These are phyloP conservation scores for Heliconius hermathena DNA, from an alignment of 1,140 invertebrate genomes.

Conservation along the genomic window DNA sequence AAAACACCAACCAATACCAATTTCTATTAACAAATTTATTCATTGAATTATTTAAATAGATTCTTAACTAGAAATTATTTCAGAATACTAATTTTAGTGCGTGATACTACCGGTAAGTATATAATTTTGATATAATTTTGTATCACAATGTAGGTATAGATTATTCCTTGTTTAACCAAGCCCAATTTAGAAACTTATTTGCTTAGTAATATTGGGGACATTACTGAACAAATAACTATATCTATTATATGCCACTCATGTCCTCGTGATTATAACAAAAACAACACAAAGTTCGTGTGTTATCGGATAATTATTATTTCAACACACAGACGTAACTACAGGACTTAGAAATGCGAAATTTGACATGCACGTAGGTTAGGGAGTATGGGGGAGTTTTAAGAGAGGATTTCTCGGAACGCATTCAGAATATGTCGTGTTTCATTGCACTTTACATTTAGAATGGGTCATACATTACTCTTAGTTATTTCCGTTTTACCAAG, in stretches of 20 bases:
- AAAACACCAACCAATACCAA: too few relatives aligned
- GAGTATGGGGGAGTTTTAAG: too few relatives aligned
- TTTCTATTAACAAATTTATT: too few relatives aligned
- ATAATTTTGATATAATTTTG: background rate
- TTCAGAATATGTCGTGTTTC: too few relatives aligned
- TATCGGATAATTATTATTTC: background rate
- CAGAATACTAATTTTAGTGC: background rate
- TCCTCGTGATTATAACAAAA: background rate
- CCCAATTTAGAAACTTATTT: constrained; percentile 1
- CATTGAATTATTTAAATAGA: too few relatives aligned
- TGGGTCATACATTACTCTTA: too few relatives aligned
- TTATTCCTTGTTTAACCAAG: constrained; percentile 1
- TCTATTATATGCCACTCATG: background rate
- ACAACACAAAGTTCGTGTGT: background rate
- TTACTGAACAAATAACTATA: background rate
- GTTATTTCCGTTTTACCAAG: too few relatives aligned
- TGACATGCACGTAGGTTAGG: too few relatives aligned
- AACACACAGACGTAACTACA: too few relatives aligned
- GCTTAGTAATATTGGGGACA: constrained; percentile 11
- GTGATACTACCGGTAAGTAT: background rate
- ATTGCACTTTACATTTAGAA: too few relatives aligned
- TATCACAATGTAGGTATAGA: background rate
- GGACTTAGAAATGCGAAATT: too few relatives aligned
- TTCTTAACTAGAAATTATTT: background rate
- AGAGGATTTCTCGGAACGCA: too few relatives aligned